These are phyloP conservation scores for Planococcus citri DNA, from an alignment of 1,140 invertebrate species.

Conservation along the genomic window DNA sequence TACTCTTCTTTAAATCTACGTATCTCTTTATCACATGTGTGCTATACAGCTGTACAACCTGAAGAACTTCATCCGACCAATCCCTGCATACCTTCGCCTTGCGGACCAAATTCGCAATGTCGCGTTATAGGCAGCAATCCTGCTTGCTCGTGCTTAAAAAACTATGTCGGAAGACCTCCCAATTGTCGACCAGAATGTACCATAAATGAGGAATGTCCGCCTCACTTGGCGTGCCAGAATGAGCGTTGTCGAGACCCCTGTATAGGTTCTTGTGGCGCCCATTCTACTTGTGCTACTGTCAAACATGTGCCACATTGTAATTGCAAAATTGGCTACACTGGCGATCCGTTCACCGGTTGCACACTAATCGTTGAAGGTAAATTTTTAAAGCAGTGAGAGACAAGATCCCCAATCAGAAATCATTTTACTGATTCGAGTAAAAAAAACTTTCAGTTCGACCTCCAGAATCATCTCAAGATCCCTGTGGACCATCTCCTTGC, in stretches of 20 bases:
- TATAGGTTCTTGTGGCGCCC: constrained; percentile 68
- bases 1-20: not conserved
- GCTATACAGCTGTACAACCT: too few relatives aligned
- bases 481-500: constrained; percentile 69
- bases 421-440: not conserved
- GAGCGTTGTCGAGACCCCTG: constrained; percentile 71
- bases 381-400: too few relatives aligned
- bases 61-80: constrained; percentile 36
- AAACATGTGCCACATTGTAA: constrained; percentile 70
- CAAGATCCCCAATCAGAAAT: too few relatives aligned
- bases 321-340: constrained; percentile 62
- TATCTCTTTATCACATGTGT: too few relatives aligned
- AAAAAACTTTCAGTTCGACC: constrained; percentile 35
- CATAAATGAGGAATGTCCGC: constrained; percentile 66
- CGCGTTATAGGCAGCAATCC: constrained; percentile 52
- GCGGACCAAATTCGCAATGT: constrained; percentile 67
- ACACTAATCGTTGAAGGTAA: constrained; percentile 36
- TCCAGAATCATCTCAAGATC: constrained; percentile 42
- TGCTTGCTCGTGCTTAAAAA: constrained; percentile 61
- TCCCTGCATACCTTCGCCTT: constrained; percentile 66
- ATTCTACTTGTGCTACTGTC: constrained; percentile 64
- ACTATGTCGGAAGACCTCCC: constrained; percentile 63
- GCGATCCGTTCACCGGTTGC: constrained; percentile 71
- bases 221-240: constrained; percentile 64
- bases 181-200: constrained; percentile 71